phyloP scores from a whole-genome alignment of 1,140 invertebrate genomes.

The Drosophila albomicans region DNA sequence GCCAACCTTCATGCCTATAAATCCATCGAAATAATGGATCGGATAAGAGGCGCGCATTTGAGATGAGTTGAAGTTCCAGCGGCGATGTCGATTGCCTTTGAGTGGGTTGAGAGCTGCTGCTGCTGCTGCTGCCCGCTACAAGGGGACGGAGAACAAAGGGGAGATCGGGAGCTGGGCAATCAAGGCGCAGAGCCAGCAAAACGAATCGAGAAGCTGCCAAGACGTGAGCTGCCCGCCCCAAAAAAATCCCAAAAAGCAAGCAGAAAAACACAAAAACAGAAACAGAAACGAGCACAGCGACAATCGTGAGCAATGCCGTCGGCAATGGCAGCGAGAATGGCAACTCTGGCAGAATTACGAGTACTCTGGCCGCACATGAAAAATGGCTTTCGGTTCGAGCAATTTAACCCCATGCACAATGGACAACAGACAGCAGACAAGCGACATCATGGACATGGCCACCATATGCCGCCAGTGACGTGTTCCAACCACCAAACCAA shows the following conservation, averaged over 20 bases:
- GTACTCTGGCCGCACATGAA: slow-evolving; percentile 28
- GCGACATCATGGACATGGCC: neutral
- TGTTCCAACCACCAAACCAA: slow-evolving; percentile 21
- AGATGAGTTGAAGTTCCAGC: slow-evolving; percentile 55
- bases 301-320: slow-evolving; percentile 14
- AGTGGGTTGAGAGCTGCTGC: slow-evolving; percentile 39
- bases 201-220: slow-evolving; percentile 40
- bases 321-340: slow-evolving; percentile 26
- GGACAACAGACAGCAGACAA: neutral
- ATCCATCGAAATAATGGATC: slow-evolving; percentile 79
- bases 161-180: slow-evolving; percentile 26
- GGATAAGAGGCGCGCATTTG: slow-evolving; percentile 73
- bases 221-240: slow-evolving; percentile 40
- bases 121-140: slow-evolving; percentile 12
- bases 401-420: slow-evolving; percentile 55
- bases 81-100: slow-evolving; percentile 16
- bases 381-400: slow-evolving; percentile 50
- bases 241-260: neutral
- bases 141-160: neutral
- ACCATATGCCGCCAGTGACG: slow-evolving; percentile 48
- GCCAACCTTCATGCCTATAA: slow-evolving; percentile 68
- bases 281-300: slow-evolving; percentile 33
- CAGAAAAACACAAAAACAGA: slow-evolving; percentile 1
- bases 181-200: slow-evolving; percentile 55
- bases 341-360: slow-evolving; percentile 41